Percentiles rank a stretch among this genome's conserved stretches.
These are phyloP conservation scores for Ophion obscuratus DNA, from an alignment of 2,888 invertebrate genomes.

Conservation along the genomic window DNA sequence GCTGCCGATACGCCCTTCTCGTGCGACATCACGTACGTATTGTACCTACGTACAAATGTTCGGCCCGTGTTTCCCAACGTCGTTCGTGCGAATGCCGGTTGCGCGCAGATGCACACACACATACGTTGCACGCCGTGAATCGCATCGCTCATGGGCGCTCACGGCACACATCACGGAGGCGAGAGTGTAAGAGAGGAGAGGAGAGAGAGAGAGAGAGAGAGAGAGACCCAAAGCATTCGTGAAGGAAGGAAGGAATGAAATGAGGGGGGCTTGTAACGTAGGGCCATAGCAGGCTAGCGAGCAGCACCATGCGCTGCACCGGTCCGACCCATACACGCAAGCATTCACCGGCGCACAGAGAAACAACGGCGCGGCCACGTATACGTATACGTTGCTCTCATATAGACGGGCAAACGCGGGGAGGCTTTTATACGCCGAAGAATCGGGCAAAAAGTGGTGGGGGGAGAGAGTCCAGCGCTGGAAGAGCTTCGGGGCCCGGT, in stretches of 20 bases:
- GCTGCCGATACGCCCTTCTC: too few relatives aligned
- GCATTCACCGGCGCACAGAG: background rate
- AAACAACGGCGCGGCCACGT: background rate
- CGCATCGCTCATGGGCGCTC: slow-evolving; percentile 62
- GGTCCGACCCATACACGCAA: slow-evolving; percentile 58
- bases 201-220: slow-evolving; percentile 46
- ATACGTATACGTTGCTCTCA: slow-evolving; percentile 31
- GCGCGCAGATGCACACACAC: slow-evolving; percentile 65
- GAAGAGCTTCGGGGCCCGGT: slow-evolving; percentile 79
- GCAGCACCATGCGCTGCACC: slow-evolving; percentile 62
- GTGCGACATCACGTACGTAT: too few relatives aligned
- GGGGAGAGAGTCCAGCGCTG: slow-evolving; percentile 69
- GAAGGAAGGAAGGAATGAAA: slow-evolving; percentile 62
- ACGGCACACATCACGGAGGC: slow-evolving; percentile 41
- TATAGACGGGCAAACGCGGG: background rate
- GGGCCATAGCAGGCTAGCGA: slow-evolving; percentile 65
- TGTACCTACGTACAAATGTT: too few relatives aligned
- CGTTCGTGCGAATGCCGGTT: background rate
- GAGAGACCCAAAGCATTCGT: slow-evolving; percentile 43
- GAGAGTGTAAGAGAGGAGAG: slow-evolving; percentile 38
- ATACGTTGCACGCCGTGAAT: slow-evolving; percentile 55
- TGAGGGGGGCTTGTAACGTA: slow-evolving; percentile 26
- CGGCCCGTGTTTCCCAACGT: too few relatives aligned
- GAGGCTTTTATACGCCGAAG: slow-evolving; percentile 41
- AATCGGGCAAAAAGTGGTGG: slow-evolving; percentile 28